A percentile compares a stretch with the other conserved stretches of the same genome.
phyloP scores from a whole-genome alignment of 1,140 invertebrate genomes.

The Scaptomyza pallida region DNA sequence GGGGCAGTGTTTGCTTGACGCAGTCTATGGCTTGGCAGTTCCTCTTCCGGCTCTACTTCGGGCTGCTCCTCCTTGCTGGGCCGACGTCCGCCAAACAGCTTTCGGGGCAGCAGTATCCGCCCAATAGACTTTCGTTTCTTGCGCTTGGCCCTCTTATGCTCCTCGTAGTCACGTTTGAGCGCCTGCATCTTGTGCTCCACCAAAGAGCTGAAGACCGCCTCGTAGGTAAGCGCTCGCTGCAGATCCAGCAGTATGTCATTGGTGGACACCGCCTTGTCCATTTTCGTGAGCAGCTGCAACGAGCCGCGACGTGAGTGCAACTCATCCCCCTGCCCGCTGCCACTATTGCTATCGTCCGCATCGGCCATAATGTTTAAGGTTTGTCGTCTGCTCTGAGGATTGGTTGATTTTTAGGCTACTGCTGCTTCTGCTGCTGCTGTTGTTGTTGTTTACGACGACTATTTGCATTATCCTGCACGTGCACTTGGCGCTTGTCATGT shows the following conservation, averaged over 20 bases:
- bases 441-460: constrained; percentile 40
- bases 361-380: constrained; percentile 53
- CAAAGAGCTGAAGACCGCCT: constrained; percentile 74
- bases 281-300: constrained; percentile 65
- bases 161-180: constrained; percentile 82
- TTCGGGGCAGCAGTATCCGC: constrained; percentile 64
- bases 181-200: constrained; percentile 83
- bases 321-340: background rate
- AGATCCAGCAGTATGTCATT: constrained; percentile 76
- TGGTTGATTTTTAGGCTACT: constrained; percentile 25
- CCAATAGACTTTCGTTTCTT: constrained; percentile 76
- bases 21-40: constrained; percentile 1
- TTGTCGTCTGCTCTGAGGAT: constrained; percentile 35
- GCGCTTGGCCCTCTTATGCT: constrained; percentile 74
- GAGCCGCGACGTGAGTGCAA: constrained; percentile 37
- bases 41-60: constrained; percentile 12
- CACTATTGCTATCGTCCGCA: constrained; percentile 70
- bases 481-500: constrained; percentile 38
- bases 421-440: constrained; percentile 37
- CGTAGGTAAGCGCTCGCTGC: constrained; percentile 75
- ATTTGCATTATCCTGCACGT: constrained; percentile 61
- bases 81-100: constrained; percentile 63
- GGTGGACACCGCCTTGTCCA: constrained; percentile 83
- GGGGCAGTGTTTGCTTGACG: constrained; percentile 24
- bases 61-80: constrained; percentile 52